A percentile compares a stretch with the other conserved stretches of the same genome.
These are phyloP conservation scores for Micropoecilia bifurca DNA, from an alignment of 2,797 vertebrate species.

Conservation along the genomic window DNA sequence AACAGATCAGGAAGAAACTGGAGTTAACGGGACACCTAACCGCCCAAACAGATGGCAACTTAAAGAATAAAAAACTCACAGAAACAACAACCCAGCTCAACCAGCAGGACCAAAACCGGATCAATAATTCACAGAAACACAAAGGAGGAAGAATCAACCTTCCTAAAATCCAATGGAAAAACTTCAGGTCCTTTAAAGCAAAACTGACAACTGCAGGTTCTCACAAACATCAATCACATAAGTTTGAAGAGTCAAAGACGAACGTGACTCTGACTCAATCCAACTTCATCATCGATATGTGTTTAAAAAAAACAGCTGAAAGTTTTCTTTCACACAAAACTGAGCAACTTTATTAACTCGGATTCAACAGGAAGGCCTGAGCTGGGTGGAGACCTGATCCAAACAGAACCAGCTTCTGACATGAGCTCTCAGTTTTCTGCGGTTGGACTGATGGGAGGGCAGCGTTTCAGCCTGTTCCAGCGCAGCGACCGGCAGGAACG, in stretches of 20 bases:
- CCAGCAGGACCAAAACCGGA: not conserved
- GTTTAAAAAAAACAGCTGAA: not conserved
- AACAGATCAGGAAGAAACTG: not conserved
- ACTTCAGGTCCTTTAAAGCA: not conserved
- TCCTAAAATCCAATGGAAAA: not conserved
- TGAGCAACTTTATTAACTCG: not conserved
- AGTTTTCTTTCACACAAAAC: not conserved
- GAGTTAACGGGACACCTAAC: not conserved
- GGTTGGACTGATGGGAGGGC: not conserved
- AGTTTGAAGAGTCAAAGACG: not conserved
- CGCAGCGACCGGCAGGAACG: not conserved
- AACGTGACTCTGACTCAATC: not conserved
- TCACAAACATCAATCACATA: not conserved
- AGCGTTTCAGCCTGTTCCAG: slow-evolving; percentile 2
- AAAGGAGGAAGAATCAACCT: not conserved
- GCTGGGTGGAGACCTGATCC: not conserved
- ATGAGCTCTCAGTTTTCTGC: not conserved
- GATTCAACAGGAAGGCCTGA: not conserved
- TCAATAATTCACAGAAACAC: not conserved
- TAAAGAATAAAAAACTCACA: not conserved
- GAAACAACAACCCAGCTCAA: not conserved
- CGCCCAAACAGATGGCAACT: not conserved
- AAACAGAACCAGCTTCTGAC: not conserved
- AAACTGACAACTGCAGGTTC: not conserved
- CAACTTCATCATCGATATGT: not conserved